Percentiles rank a stretch among this genome's conserved stretches.
phyloP scores from a whole-genome alignment of 2,888 invertebrate species.

The Ochlodes sylvanus region DNA sequence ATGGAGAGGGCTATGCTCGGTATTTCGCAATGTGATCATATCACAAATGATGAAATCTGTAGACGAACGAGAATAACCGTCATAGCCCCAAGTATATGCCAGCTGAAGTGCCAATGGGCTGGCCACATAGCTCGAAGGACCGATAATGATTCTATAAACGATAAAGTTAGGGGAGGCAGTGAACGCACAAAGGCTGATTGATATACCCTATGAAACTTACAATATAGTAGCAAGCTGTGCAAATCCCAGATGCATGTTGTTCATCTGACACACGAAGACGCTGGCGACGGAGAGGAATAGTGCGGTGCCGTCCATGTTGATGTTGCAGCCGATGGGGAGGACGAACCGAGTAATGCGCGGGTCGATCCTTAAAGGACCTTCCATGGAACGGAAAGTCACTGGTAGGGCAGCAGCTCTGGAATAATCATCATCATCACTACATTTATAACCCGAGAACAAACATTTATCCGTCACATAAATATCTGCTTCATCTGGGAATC shows the following conservation, averaged over 20 bases:
- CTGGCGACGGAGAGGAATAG: conserved; percentile 95
- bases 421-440: conserved; percentile 22
- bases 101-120: too few relatives aligned
- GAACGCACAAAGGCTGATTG: too few relatives aligned
- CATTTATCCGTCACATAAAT: too few relatives aligned
- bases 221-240: conserved; percentile 95
- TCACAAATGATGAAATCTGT: too few relatives aligned
- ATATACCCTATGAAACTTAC: conserved; percentile 67
- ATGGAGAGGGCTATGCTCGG: too few relatives aligned
- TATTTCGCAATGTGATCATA: too few relatives aligned
- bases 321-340: conserved; percentile 95
- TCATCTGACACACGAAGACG: conserved; percentile 96
- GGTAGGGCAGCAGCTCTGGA: conserved; percentile 94
- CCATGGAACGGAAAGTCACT: conserved; percentile 94
- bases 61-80: too few relatives aligned
- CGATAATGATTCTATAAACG: too few relatives aligned
- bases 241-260: conserved; percentile 90
- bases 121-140: too few relatives aligned
- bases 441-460: background rate
- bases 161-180: too few relatives aligned
- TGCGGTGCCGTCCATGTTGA: conserved; percentile 97
- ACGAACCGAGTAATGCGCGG: conserved; percentile 94
- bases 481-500: too few relatives aligned
- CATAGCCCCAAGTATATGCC: too few relatives aligned
- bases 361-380: conserved; percentile 92